phyloP scores from a whole-genome alignment of 2,797 vertebrate genomes.

The Anguilla obscura region DNA sequence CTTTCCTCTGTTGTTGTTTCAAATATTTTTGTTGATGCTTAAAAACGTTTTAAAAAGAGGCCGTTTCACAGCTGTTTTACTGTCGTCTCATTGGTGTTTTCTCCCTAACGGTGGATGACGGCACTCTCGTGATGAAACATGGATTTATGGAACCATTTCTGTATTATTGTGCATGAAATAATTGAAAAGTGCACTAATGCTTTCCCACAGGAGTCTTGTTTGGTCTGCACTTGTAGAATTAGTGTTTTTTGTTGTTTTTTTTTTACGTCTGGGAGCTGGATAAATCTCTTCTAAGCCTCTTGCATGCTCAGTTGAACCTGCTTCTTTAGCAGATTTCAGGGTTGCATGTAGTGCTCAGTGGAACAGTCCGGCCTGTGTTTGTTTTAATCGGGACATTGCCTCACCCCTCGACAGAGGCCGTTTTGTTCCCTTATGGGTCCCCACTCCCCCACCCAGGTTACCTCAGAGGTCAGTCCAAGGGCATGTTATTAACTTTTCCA shows the following conservation, averaged over 20 bases:
- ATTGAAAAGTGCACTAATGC: too few relatives aligned
- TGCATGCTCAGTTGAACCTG: background rate
- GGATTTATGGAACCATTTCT: too few relatives aligned
- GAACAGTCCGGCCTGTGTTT: background rate
- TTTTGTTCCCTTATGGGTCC: background rate
- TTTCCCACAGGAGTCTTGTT: background rate
- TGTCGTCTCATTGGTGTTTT: too few relatives aligned
- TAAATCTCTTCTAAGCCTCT: background rate
- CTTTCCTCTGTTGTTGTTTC: too few relatives aligned
- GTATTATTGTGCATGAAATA: too few relatives aligned
- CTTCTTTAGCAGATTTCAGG: background rate
- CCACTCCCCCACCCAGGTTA: background rate
- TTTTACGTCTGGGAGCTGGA: background rate
- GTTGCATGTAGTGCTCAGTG: background rate
- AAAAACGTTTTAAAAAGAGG: too few relatives aligned
- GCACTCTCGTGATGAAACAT: too few relatives aligned
- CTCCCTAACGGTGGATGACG: too few relatives aligned
- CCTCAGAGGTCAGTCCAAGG: conserved; percentile 12
- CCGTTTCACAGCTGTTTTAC: too few relatives aligned
- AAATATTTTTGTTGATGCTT: too few relatives aligned
- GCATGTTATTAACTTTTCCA: background rate
- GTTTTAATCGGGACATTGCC: background rate
- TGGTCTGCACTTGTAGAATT: background rate
- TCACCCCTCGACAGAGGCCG: background rate
- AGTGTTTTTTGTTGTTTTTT: background rate